Evolutionary conservation across 2,797 vertebrate genomes (phyloP).

Genomic region (Octomys mimax): DNA sequence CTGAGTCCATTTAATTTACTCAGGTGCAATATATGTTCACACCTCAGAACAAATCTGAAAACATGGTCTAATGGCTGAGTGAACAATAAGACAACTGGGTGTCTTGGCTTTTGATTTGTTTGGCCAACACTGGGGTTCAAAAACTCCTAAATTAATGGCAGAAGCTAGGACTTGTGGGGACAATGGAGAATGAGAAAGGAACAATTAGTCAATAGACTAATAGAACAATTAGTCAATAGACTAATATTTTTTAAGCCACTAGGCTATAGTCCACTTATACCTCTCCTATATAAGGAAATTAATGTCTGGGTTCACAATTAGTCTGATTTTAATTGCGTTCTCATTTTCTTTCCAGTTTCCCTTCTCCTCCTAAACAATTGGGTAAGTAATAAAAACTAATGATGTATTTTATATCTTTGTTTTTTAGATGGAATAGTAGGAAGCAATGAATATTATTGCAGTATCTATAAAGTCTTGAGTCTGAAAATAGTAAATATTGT

Average conservation of each 20-base stretch:
- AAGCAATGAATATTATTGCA: background rate
- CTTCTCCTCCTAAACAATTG: constrained; percentile 80
- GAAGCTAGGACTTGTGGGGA: background rate
- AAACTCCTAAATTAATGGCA: constrained; percentile 16
- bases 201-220: background rate
- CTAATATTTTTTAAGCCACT: background rate
- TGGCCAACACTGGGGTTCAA: background rate
- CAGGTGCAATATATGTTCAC: background rate
- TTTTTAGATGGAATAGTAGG: constrained; percentile 34
- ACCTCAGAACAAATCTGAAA: constrained; percentile 47
- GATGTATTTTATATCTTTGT: background rate
- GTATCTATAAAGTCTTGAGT: background rate
- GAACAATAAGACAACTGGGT: constrained; percentile 12
- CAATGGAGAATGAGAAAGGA: constrained; percentile 76
- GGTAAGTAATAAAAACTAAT: constrained; percentile 84
- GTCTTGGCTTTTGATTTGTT: background rate
- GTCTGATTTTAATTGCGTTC: constrained; percentile 77
- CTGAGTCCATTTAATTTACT: constrained; percentile 29
- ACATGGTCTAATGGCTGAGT: background rate
- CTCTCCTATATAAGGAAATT: constrained; percentile 45
- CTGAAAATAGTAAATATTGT: constrained; percentile 4
- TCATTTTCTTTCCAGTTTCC: constrained; percentile 76
- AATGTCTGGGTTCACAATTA: constrained; percentile 34
- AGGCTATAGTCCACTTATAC: background rate
- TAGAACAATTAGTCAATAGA: background rate